Conservation (phyloP, 2,888 invertebrate species). For the Agrilus mali region DNA sequence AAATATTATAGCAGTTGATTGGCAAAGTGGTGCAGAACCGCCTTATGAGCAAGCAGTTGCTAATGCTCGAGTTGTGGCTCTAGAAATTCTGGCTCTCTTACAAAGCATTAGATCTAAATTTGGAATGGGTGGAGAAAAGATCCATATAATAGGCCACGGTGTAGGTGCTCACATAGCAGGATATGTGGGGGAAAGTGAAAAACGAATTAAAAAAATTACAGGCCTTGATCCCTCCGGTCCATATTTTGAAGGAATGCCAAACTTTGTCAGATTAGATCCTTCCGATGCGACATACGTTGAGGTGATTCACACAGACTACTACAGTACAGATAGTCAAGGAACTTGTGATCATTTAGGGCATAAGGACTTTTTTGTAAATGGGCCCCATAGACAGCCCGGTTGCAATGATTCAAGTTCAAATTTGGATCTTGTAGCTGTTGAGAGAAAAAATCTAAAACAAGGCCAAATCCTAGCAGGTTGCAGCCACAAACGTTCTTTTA, state of each 20-base stretch:
- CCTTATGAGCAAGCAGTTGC: slow-evolving; percentile 44
- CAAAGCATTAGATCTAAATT: slow-evolving; percentile 2
- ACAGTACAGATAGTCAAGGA: slow-evolving; percentile 29
- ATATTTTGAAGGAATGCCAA: slow-evolving; percentile 40
- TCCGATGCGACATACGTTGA: slow-evolving; percentile 45
- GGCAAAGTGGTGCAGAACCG: slow-evolving; percentile 39
- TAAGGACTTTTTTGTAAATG: slow-evolving; percentile 33
- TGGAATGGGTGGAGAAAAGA: slow-evolving; percentile 17
- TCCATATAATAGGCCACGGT: slow-evolving; percentile 40
- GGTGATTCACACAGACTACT: slow-evolving; percentile 43
- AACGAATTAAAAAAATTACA: slow-evolving; percentile 27
- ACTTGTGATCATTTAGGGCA: slow-evolving; percentile 27
- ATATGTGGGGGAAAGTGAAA: slow-evolving; percentile 32
- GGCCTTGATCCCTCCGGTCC: slow-evolving; percentile 49
- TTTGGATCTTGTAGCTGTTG: slow-evolving; percentile 21
- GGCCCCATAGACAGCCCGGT: slow-evolving; percentile 29
- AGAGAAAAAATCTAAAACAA: slow-evolving; percentile 21
- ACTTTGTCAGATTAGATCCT: slow-evolving; percentile 38
- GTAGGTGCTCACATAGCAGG: slow-evolving; percentile 41
- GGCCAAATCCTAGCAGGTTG: slow-evolving; percentile 32
- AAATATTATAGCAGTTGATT: slow-evolving; percentile 40
- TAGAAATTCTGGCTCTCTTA: slow-evolving; percentile 32
- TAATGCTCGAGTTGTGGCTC: slow-evolving; percentile 43
- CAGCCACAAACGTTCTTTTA: slow-evolving; percentile 32
- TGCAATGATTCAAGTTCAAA: slow-evolving; percentile 23